These are phyloP conservation scores for Dufourea novaeangliae DNA, from an alignment of 1,140 invertebrate species.

Conservation along the genomic window DNA sequence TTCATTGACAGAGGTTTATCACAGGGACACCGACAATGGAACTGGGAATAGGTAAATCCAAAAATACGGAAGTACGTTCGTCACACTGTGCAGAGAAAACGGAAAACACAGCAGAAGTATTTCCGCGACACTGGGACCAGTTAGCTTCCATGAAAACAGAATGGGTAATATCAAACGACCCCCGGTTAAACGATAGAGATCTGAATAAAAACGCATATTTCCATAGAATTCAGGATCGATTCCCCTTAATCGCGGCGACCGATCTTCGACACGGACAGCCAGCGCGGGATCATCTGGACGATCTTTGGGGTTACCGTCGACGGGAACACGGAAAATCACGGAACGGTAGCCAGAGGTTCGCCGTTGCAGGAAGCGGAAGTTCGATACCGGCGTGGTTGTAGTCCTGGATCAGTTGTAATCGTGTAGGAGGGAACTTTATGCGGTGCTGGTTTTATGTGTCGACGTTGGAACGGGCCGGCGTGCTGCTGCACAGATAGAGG, in stretches of 20 bases:
- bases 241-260: conserved; percentile 14
- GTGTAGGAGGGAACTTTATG: conserved; percentile 48
- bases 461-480: not conserved
- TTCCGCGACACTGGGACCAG: not conserved
- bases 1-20: no score
- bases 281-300: conserved; percentile 28
- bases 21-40: no score
- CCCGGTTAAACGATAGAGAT: conserved; percentile 24
- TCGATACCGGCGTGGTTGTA: conserved; percentile 4
- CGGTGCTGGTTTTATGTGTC: conserved; percentile 51
- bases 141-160: conserved; percentile 25
- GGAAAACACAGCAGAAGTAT: no score
- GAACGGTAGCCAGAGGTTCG: conserved; percentile 17
- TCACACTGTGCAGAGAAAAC: no score
- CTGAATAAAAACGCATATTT: conserved; percentile 41
- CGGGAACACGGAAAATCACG: conserved; percentile 23
- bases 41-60: not conserved
- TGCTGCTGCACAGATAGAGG: not conserved
- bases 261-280: conserved; percentile 42
- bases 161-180: conserved; percentile 23
- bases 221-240: conserved; percentile 47
- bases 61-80: not conserved
- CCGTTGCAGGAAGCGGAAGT: conserved; percentile 54
- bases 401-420: conserved; percentile 31
- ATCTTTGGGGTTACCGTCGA: conserved; percentile 1